Evolutionary conservation across 2,888 invertebrate species (phyloP).

Genomic region (Ceratothoa steindachneri): DNA sequence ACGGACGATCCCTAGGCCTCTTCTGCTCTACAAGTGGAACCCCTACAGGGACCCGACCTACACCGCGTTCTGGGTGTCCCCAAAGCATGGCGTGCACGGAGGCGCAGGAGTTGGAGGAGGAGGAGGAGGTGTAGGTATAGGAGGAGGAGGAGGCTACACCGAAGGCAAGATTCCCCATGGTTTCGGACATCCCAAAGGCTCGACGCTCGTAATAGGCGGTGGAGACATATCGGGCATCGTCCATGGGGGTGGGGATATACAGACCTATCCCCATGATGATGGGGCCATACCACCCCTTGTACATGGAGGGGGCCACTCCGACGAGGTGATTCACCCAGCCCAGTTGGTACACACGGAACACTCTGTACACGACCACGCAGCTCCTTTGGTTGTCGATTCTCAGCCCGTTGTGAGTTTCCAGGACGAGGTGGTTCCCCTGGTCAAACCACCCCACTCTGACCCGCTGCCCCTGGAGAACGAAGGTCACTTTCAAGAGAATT

Average conservation of each 20-base stretch:
- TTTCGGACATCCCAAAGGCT: neutral
- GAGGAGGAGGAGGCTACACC: neutral
- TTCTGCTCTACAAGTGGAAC: conserved; percentile 27
- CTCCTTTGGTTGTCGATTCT: neutral
- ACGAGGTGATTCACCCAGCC: neutral
- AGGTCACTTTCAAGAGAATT: neutral
- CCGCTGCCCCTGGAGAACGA: neutral
- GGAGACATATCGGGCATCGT: neutral
- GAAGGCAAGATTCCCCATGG: neutral
- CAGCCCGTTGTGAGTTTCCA: neutral
- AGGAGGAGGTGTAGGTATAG: neutral
- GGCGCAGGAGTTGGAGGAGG: neutral
- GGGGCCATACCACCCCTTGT: neutral
- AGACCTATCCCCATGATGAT: neutral
- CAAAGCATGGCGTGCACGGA: neutral
- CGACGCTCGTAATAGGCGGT: neutral
- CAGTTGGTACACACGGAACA: neutral
- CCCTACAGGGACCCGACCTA: conserved; percentile 34
- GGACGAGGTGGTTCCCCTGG: neutral
- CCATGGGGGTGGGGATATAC: neutral
- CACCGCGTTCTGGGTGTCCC: conserved; percentile 34
- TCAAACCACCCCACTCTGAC: neutral
- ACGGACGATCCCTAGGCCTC: conserved; percentile 18
- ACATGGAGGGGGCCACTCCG: no score
- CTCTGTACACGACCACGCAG: neutral